phyloP scores from a whole-genome alignment of 2,888 invertebrate species.

The Diadromus collaris region DNA sequence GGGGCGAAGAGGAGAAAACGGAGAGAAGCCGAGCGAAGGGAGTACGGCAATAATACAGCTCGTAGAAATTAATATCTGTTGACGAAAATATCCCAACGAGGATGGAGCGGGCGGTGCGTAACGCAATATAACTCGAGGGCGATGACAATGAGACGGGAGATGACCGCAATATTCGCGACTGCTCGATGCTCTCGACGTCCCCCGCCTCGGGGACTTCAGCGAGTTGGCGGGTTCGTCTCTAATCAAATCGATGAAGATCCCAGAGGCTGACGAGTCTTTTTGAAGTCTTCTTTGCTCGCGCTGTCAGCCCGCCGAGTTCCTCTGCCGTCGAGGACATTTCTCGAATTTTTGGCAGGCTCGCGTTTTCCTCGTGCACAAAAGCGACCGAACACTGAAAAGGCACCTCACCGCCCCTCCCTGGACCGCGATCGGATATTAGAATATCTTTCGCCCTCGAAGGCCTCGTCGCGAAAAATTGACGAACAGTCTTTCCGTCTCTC shows the following conservation, averaged over 20 bases:
- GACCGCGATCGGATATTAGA: background rate
- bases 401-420: too few relatives aligned
- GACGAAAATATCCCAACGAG: constrained; percentile 34
- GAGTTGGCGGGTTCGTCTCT: constrained; percentile 25
- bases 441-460: background rate
- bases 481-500: constrained; percentile 3
- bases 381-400: background rate
- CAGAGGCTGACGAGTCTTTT: background rate
- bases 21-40: constrained; percentile 7
- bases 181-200: constrained; percentile 7
- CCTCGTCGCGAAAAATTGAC: constrained; percentile 14
- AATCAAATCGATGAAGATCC: constrained; percentile 54
- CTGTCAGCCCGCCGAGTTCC: background rate
- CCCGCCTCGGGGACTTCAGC: constrained; percentile 35
- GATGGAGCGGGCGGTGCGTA: constrained; percentile 25
- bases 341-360: background rate
- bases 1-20: background rate
- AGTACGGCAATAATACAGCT: constrained; percentile 31
- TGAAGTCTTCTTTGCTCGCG: background rate
- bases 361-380: background rate
- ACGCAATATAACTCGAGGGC: constrained; percentile 44
- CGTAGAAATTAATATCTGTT: constrained; percentile 55
- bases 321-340: background rate
- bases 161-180: constrained; percentile 55
- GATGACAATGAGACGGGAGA: constrained; percentile 36